Evolutionary conservation across 2,797 vertebrate species (phyloP).

Genomic region (Trichosurus vulpecula): DNA sequence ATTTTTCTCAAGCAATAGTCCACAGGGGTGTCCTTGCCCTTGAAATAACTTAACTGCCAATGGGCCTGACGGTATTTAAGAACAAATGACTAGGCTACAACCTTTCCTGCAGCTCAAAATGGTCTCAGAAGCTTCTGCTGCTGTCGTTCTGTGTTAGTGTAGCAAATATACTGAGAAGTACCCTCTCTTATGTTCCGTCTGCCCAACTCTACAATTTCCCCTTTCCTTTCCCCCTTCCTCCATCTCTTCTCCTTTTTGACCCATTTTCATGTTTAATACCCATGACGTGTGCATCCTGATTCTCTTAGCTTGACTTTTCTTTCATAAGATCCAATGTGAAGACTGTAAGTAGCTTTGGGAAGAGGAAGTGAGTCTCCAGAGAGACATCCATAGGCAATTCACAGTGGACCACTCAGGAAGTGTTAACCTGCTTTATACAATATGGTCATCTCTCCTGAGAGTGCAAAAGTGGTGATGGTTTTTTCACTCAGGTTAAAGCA

Average conservation of each 20-base stretch:
- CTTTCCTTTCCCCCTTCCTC: neutral
- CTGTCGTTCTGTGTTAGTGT: neutral
- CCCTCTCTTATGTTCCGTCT: neutral
- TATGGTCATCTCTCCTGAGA: neutral
- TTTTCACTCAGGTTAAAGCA: neutral
- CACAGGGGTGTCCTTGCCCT: neutral
- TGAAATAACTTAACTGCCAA: neutral
- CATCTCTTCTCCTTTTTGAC: neutral
- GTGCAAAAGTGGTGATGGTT: neutral
- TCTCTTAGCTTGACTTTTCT: slow-evolving; percentile 8
- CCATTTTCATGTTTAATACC: neutral
- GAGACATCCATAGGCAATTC: neutral
- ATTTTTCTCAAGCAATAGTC: neutral
- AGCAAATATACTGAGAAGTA: neutral
- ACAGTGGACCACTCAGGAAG: neutral
- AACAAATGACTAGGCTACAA: neutral
- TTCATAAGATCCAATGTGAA: neutral
- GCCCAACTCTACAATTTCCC: neutral
- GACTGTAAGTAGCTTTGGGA: neutral
- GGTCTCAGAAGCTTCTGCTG: neutral
- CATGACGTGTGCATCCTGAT: neutral
- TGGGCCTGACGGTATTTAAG: neutral
- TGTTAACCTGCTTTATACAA: neutral
- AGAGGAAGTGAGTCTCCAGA: neutral
- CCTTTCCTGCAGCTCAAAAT: neutral